phyloP scores from a whole-genome alignment of 2,797 vertebrate genomes.

The Falco naumanni region DNA sequence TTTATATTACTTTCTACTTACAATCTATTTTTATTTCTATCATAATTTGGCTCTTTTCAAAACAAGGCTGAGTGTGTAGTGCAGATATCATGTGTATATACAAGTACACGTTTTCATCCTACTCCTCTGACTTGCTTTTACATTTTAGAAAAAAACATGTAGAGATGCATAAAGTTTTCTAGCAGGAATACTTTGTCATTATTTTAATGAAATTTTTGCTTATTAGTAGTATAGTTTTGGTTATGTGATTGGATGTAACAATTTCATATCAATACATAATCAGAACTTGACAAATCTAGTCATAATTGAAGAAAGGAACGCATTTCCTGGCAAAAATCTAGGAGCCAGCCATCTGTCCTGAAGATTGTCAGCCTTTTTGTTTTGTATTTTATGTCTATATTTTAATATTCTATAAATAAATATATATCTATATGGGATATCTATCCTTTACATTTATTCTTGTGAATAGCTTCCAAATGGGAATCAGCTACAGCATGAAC shows the following conservation, averaged over 20 bases:
- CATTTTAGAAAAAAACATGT: neutral
- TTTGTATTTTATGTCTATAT: slow-evolving; percentile 25
- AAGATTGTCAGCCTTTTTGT: slow-evolving; percentile 37
- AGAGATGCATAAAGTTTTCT: neutral
- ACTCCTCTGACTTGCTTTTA: neutral
- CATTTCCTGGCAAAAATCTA: slow-evolving; percentile 21
- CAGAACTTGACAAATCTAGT: slow-evolving; percentile 10
- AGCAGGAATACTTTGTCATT: neutral
- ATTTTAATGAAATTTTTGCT: neutral
- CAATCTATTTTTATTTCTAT: neutral
- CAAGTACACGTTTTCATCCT: neutral
- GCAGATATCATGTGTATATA: neutral
- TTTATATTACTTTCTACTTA: neutral
- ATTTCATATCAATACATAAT: neutral
- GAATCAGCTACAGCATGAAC: neutral
- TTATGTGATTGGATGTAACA: neutral
- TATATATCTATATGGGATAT: neutral
- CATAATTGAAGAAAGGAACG: slow-evolving; percentile 6
- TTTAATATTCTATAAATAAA: neutral
- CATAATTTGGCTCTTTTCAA: neutral
- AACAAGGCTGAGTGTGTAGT: neutral
- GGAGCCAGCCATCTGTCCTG: slow-evolving; percentile 35
- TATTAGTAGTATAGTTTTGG: neutral
- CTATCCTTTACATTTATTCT: neutral
- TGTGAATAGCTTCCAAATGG: neutral